A percentile compares a stretch with the other conserved stretches of the same genome.
Evolutionary conservation across 2,797 vertebrate genomes (phyloP).

Genomic region (Hybognathus amarus): DNA sequence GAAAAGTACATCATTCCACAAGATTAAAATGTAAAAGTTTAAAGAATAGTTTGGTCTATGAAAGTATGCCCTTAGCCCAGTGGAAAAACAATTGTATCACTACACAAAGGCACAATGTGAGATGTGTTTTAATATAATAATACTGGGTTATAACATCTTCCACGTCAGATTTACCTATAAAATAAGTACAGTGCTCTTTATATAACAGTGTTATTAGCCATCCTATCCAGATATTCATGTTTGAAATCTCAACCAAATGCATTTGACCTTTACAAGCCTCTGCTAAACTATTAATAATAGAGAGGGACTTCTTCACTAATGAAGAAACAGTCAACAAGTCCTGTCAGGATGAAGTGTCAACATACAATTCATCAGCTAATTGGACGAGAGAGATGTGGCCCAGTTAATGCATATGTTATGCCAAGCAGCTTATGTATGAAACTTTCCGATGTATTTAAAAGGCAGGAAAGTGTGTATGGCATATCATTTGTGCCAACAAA

Average conservation of each 20-base stretch:
- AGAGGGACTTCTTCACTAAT: slow-evolving; percentile 28
- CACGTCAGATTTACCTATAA: not conserved
- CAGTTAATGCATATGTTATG: not conserved
- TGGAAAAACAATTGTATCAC: not conserved
- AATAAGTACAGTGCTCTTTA: not conserved
- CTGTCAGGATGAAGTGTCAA: slow-evolving; percentile 15
- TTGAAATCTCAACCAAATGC: slow-evolving; percentile 14
- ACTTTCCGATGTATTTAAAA: not conserved
- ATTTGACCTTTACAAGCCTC: slow-evolving; percentile 37
- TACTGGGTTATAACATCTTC: not conserved
- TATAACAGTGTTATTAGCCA: not conserved
- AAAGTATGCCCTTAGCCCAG: no score
- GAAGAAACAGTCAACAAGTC: slow-evolving; percentile 36
- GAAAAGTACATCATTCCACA: not conserved
- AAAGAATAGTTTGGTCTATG: not conserved
- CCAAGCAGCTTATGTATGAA: not conserved
- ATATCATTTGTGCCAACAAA: not conserved
- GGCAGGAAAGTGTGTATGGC: not conserved
- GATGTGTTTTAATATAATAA: not conserved
- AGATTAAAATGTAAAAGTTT: not conserved
- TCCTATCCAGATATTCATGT: not conserved
- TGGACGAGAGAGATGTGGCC: not conserved
- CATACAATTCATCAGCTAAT: not conserved
- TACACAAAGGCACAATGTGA: not conserved
- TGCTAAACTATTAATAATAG: slow-evolving; percentile 45